Evolutionary conservation across 2,888 invertebrate genomes (phyloP), one percentile per base, ranked within the genome.

Genomic region (Acleris cristana): DNA sequence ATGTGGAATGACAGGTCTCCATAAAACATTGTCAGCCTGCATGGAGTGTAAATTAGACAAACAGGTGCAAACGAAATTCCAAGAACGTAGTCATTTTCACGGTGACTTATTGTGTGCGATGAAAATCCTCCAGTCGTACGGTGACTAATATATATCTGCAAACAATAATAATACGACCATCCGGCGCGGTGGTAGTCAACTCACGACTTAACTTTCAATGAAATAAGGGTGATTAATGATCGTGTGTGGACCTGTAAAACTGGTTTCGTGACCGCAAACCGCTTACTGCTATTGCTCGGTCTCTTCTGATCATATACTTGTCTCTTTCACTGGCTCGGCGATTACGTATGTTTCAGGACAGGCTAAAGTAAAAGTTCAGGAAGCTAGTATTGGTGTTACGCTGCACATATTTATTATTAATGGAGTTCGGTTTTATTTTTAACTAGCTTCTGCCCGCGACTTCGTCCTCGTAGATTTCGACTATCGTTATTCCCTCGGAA

Each of bases 231-330:
- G 65, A 53, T 79, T 82, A 26, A 77, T 85, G 70, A 70, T 69
- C 63, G 64, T 53, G 70, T 66, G 73, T 74, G 70, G 72, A 77
- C 76, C 69, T 71, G 76, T 75, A 75, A 74, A 86, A 89, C 90
- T 85, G 83, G 89, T 90, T 88, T 85, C 75, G 80, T 84, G 83
- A 83, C 86, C 87, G 80, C 86, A 83, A 79, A 77, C 79, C 79
- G 78, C 83, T 79, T 80, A 78, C 79, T 71, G 48, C 30, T 76
- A 61, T 26, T 64, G 6, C 71, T 69, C 70, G 69, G 73, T 70
- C 78, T 79, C 66, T 74, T 83, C 75, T 71, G 51, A 69, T 62
- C 44, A 67, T 69, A 57, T 65, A 49, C 71, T 63, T 69, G 52
- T 79, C 79, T 80, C 79, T 65, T 74, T 59, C 87, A 79, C 63